These are phyloP conservation scores for Lordiphosa fenestrarum DNA, from an alignment of 2,888 invertebrate species.

Conservation along the genomic window DNA sequence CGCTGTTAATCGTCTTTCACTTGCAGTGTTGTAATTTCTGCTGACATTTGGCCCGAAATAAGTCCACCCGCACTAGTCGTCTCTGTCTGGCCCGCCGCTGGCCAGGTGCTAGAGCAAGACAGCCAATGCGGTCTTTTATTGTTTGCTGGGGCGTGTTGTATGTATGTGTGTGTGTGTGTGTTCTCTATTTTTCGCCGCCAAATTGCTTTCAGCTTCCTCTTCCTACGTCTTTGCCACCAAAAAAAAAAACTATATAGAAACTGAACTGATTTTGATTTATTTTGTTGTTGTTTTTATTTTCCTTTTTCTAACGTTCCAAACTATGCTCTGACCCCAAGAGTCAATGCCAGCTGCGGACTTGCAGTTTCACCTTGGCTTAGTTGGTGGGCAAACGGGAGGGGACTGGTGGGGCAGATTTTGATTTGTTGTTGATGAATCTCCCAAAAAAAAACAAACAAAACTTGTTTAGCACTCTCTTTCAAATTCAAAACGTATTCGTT, in stretches of 20 bases:
- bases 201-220: constrained; percentile 21
- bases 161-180: constrained; percentile 29
- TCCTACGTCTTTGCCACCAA: constrained; percentile 12
- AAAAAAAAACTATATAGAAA: constrained; percentile 4
- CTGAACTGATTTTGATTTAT: constrained; percentile 13
- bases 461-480: constrained; percentile 40
- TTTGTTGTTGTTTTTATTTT: not conserved
- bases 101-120: constrained; percentile 18
- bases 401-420: not conserved
- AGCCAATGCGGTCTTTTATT: constrained; percentile 4
- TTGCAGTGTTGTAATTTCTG: constrained; percentile 41
- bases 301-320: constrained; percentile 7
- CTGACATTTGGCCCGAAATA: constrained; percentile 37
- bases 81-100: constrained; percentile 7
- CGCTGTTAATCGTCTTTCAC: constrained; percentile 21
- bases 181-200: constrained; percentile 26
- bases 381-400: not conserved
- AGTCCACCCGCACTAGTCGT: constrained; percentile 18
- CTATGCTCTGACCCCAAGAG: constrained; percentile 3
- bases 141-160: constrained; percentile 13
- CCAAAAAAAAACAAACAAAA: constrained; percentile 40
- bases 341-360: constrained; percentile 57
- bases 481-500: constrained; percentile 24
- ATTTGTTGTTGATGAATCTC: constrained; percentile 5
- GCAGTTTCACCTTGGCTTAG: constrained; percentile 61